phyloP scores from a whole-genome alignment of 92 coral and sea anemone genomes.

The Palythoa caribaeorum region DNA sequence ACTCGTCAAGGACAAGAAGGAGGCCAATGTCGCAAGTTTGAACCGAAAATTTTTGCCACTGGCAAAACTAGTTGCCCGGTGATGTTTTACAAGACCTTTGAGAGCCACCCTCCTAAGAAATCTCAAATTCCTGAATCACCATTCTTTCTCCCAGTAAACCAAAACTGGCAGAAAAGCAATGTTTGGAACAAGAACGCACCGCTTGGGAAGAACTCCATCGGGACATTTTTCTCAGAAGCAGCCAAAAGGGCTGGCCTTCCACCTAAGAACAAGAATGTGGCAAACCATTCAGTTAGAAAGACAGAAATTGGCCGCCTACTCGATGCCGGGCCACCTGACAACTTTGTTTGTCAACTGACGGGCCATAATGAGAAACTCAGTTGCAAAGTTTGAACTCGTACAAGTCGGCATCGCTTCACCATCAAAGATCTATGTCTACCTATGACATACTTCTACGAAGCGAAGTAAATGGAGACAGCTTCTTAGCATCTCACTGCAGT shows the following conservation, averaged over 20 bases:
- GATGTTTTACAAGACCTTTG: background rate
- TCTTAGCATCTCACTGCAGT: background rate
- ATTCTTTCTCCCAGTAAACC: too few relatives aligned
- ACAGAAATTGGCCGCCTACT: too few relatives aligned
- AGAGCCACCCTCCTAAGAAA: background rate
- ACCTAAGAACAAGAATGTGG: too few relatives aligned
- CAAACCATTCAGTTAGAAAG: too few relatives aligned
- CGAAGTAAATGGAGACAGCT: slow-evolving; percentile 1
- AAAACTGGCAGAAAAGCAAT: background rate
- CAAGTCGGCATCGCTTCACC: background rate
- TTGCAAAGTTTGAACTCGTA: background rate
- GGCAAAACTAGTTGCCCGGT: background rate
- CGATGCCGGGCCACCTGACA: background rate
- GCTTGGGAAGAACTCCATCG: too few relatives aligned
- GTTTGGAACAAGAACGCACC: background rate
- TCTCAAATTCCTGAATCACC: background rate
- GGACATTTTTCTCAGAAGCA: background rate
- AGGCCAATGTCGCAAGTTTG: background rate
- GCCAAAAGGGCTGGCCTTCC: background rate
- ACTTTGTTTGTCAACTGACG: background rate
- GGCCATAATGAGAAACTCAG: slow-evolving; percentile 4
- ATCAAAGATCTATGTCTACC: slow-evolving; percentile 1
- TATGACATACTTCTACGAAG: background rate
- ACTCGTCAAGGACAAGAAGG: background rate
- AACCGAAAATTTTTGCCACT: background rate